Conservation (phyloP, 1,140 invertebrate genomes). For the Drosophila truncata region DNA sequence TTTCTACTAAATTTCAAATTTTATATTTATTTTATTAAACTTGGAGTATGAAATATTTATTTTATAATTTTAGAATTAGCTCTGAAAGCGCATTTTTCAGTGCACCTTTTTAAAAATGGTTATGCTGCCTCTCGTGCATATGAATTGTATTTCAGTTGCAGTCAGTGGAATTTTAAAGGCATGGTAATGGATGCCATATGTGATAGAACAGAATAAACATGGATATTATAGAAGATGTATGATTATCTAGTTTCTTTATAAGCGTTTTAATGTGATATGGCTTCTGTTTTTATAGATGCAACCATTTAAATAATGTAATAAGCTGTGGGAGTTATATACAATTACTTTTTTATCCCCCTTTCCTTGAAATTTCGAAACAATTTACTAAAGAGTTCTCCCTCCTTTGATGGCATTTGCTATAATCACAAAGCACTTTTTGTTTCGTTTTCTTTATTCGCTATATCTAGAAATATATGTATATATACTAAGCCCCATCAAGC, state of each 20-base stretch:
- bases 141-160: slow-evolving; percentile 25
- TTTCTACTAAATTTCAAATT: accelerated
- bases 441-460: slow-evolving; percentile 1
- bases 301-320: too few relatives aligned
- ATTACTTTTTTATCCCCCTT: too few relatives aligned
- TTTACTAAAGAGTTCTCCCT: background rate
- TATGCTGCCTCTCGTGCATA: slow-evolving; percentile 13
- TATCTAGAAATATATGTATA: background rate
- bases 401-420: background rate
- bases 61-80: background rate
- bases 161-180: slow-evolving; percentile 6
- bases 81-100: background rate
- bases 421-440: slow-evolving; percentile 2
- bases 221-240: background rate
- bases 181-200: slow-evolving; percentile 41
- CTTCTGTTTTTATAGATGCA: background rate
- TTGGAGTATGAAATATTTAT: background rate
- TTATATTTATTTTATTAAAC: too few relatives aligned
- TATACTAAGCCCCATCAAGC: slow-evolving; percentile 20
- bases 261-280: background rate
- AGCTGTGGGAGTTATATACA: background rate
- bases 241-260: slow-evolving; percentile 3
- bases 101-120: slow-evolving; percentile 1
- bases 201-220: background rate
- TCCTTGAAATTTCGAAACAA: background rate